Evolutionary conservation across 2,113 vertebrate species (phyloP).

Genomic region (Opisthocomus hoazin): DNA sequence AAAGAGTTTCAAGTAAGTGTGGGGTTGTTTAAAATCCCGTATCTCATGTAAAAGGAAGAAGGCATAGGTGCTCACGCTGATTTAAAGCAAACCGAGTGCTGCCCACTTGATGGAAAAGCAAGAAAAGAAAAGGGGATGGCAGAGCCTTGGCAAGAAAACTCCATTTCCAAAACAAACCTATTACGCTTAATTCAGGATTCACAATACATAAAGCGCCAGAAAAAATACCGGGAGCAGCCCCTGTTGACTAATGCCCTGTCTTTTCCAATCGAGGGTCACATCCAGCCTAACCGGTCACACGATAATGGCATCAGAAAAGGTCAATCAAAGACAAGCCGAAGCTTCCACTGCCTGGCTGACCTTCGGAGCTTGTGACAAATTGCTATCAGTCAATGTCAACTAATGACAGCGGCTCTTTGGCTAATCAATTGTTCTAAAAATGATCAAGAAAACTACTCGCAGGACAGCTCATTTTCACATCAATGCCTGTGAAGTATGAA

Average conservation of each 20-base stretch:
- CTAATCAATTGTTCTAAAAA: slow-evolving; percentile 90
- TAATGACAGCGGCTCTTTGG: slow-evolving; percentile 84
- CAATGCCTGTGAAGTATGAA: slow-evolving; percentile 86
- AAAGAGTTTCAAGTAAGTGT: background rate
- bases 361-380: slow-evolving; percentile 88
- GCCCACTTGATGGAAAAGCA: background rate
- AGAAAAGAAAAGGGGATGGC: background rate
- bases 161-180: slow-evolving; percentile 49
- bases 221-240: slow-evolving; percentile 50
- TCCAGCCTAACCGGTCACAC: slow-evolving; percentile 78
- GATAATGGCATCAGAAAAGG: slow-evolving; percentile 80
- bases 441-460: slow-evolving; percentile 83
- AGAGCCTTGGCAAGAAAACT: background rate
- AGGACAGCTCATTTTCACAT: slow-evolving; percentile 86
- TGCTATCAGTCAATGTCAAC: slow-evolving; percentile 87
- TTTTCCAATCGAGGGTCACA: slow-evolving; percentile 72
- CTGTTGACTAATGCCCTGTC: slow-evolving; percentile 78
- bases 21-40: background rate
- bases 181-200: slow-evolving; percentile 36
- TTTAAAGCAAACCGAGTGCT: background rate
- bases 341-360: slow-evolving; percentile 83
- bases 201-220: slow-evolving; percentile 60
- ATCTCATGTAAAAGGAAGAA: background rate
- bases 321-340: slow-evolving; percentile 80
- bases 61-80: background rate